phyloP scores from a whole-genome alignment of 2,113 vertebrate genomes.

The Sceloporus undulatus region DNA sequence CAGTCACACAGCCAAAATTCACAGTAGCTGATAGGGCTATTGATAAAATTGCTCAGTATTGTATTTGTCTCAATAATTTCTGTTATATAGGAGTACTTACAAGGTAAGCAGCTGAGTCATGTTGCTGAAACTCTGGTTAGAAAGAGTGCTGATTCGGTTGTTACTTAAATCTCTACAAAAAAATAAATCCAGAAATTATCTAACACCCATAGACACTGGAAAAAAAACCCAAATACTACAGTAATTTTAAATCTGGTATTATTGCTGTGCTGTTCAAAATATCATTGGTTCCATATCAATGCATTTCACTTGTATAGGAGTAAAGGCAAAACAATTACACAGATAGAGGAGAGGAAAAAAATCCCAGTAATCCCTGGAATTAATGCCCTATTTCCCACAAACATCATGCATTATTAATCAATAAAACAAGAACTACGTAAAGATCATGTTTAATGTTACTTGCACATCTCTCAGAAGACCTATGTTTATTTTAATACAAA shows the following conservation, averaged over 20 bases:
- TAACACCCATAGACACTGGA: conserved; percentile 35
- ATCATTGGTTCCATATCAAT: background rate
- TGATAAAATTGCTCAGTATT: conserved; percentile 38
- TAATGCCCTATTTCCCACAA: background rate
- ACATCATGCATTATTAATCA: background rate
- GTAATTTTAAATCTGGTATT: conserved; percentile 20
- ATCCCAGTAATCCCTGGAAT: background rate
- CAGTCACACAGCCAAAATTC: background rate
- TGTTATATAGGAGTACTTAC: conserved; percentile 85
- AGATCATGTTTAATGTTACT: background rate
- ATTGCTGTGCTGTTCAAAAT: conserved; percentile 34
- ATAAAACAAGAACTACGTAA: background rate
- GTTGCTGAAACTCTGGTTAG: conserved; percentile 99
- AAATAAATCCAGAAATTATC: conserved; percentile 70
- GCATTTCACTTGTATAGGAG: conserved; percentile 26
- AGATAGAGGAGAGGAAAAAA: conserved; percentile 41
- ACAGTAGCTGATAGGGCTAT: conserved; percentile 7
- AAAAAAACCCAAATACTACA: conserved; percentile 33
- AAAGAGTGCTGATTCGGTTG: conserved; percentile 99
- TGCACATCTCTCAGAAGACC: background rate
- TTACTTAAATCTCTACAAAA: conserved; percentile 98
- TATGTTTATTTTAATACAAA: background rate
- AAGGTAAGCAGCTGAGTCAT: conserved; percentile 98
- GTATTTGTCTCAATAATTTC: conserved; percentile 36
- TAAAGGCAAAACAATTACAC: conserved; percentile 49